Conservation (phyloP, 64 coral and sea anemone species). For the Stichodactyla helianthus region DNA sequence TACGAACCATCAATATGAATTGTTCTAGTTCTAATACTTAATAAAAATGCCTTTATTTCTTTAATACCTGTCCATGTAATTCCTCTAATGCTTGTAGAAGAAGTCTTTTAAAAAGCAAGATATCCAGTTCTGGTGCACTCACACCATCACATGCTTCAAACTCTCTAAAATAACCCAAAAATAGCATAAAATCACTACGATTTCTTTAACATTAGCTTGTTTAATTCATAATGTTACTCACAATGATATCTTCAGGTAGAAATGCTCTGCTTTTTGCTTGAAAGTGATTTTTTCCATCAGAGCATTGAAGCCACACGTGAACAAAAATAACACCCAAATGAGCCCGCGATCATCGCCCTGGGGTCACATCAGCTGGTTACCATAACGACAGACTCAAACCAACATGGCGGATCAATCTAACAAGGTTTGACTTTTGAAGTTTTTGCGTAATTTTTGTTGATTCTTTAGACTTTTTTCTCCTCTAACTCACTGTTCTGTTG, state of each 20-base stretch:
- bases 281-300: constrained; percentile 40
- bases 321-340: not conserved
- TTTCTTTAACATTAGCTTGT: not conserved
- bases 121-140: not conserved
- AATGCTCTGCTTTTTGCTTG: constrained; percentile 33
- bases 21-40: too few species aligned
- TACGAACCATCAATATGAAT: not conserved
- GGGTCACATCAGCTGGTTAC: not conserved
- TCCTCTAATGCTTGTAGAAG: not conserved
- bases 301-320: not conserved
- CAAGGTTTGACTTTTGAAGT: constrained; percentile 24
- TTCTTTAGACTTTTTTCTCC: not conserved
- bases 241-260: constrained; percentile 40
- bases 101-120: constrained; percentile 10
- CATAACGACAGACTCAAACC: constrained; percentile 17
- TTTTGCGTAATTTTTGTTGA: not conserved
- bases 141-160: not conserved
- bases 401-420: constrained; percentile 44
- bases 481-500: not conserved
- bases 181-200: not conserved
- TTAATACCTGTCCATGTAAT: constrained; percentile 9
- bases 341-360: not conserved
- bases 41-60: not conserved
- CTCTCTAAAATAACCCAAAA: not conserved
- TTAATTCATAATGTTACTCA: constrained; percentile 18